Base-by-base conservation (phyloP, 2,113 vertebrate species). In the Aphelocoma coerulescens region DNA sequence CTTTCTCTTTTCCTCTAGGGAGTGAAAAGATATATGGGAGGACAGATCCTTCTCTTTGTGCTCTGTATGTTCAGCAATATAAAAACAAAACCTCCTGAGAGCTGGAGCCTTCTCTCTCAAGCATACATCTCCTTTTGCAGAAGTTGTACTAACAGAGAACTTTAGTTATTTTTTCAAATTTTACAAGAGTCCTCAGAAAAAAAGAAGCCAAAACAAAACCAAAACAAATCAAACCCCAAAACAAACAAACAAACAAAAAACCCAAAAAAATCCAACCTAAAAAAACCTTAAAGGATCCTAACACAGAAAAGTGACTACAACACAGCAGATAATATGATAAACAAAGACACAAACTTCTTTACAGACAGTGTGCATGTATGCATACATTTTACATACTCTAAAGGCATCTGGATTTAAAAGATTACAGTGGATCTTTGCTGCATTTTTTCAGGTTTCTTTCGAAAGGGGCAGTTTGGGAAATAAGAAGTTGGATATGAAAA, bases 361-460 rank as follows among this genome's bases (percentile, higher is more conserved):
- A 26, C 3, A 58, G 23, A 28, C 5, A 71, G 7, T 21, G 11
- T 37, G n/a, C 0, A 1, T 41, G 4, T 16, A 39, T n/a, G 6
- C 5, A 37, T 28, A 16, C 4, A 7, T 58, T 8, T 28, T 68
- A 46, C 2, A 26, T 54, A 26, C 10, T 82, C 6, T 63, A 55
- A 51, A 82, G 74, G 2, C 18, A 24, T 30, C 39, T 74, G 16
- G 11, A 81, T 59, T 63, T 71, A 35, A 55, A 88, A 81, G 7
- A 54, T n/a, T 71, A 19, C 12, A 35, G 20, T 35, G 39, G 3
- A 16, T 52, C 23, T 18, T 89, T 78, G 30, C 4, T 51, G 8
- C 21, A 59, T 51, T 78, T 26, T 92, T 74, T 33, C 43, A 84
- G 3, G 3, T 66, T 74, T 55, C 16, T 71, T 89, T 63, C 33